Base-by-base conservation (phyloP, 2,888 invertebrate genomes). In the Mimumesa dahlbomi region DNA sequence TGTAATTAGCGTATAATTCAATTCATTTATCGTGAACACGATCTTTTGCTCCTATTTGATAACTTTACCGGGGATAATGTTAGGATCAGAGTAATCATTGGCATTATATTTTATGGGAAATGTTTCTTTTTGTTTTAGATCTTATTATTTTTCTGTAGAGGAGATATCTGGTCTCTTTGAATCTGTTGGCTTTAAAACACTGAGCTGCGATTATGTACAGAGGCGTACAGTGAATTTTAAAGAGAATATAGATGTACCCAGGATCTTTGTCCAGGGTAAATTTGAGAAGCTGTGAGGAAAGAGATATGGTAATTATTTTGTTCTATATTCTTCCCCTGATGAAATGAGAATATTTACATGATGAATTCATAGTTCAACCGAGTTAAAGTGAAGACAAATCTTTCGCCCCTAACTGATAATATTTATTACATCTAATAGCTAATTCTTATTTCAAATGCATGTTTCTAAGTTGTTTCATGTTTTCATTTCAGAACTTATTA, bases 181-280 rank as follows among this genome's bases (percentile, higher is more conserved):
- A 3, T 89, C 91, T 5, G 92, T 91, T 64, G 97, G 97, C 0
- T 98, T 97, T 89, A 90, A 93, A 77, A 91, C 94, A 1, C 76
- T 93, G 0, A 90, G 90, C 57, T 95, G 94, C 85, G 92, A 92
- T 0, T 99, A 98, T 88, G 92, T 99, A 1, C 93, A 97, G 82
- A 91, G 98, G 29, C 92, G 97, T 56, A 99, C 99, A 0, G 92
- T 98, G 0, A 99, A 99, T 90, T 92, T 94, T 56, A 98, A 98
- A 85, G 97, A 98, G 90, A 94, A 95, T 7, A 91, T 99, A 46
- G 94, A 97, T 91, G 97, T 97, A 0, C 96, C 96, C 0, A 92
- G 99, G 72, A 95, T 97, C 81, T 99, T 98, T 91, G 92, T 99
- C 0, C 99, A 99, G 90, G 96, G 94, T 2, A 96, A 96, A 91